Conservation (phyloP, 2,888 invertebrate genomes). For the Euclidia mi region DNA sequence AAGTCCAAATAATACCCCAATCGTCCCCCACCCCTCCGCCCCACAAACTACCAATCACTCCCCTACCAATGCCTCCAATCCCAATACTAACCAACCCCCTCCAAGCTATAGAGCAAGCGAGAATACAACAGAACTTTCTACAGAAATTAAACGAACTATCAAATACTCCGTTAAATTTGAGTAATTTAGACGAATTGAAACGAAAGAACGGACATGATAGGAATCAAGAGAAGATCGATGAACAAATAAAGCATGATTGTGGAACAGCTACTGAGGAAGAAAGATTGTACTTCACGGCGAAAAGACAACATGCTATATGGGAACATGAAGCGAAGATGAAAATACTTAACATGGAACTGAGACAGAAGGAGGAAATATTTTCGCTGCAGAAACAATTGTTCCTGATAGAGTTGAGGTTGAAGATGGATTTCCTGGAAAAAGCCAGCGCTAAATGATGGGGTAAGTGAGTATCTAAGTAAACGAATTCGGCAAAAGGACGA, state of each 20-base stretch:
- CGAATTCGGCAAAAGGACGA: too few species aligned
- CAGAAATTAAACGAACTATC: conserved; percentile 84
- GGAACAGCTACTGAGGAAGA: conserved; percentile 80
- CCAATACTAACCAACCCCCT: conserved; percentile 75
- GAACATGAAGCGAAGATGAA: conserved; percentile 89
- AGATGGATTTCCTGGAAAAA: conserved; percentile 88
- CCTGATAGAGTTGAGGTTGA: conserved; percentile 83
- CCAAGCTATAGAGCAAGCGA: conserved; percentile 82
- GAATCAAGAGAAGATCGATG: conserved; percentile 62
- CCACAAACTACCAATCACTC: conserved; percentile 64
- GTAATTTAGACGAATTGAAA: conserved; percentile 77
- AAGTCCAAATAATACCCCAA: conserved; percentile 84
- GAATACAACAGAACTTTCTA: conserved; percentile 81
- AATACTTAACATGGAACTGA: conserved; percentile 84
- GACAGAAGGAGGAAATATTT: conserved; percentile 87
- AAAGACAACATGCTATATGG: conserved; percentile 85
- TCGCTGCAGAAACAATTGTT: conserved; percentile 87
- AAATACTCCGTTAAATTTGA: conserved; percentile 84
- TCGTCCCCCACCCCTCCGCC: conserved; percentile 76
- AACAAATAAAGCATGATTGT: conserved; percentile 71
- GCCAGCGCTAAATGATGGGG: conserved; percentile 78
- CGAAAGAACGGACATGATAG: conserved; percentile 70
- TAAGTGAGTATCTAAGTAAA: conserved; percentile 23
- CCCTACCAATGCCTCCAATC: conserved; percentile 54
- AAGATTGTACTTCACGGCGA: conserved; percentile 81